Conservation (phyloP, 2,888 invertebrate species). For the Elaeidobius kamerunicus region DNA sequence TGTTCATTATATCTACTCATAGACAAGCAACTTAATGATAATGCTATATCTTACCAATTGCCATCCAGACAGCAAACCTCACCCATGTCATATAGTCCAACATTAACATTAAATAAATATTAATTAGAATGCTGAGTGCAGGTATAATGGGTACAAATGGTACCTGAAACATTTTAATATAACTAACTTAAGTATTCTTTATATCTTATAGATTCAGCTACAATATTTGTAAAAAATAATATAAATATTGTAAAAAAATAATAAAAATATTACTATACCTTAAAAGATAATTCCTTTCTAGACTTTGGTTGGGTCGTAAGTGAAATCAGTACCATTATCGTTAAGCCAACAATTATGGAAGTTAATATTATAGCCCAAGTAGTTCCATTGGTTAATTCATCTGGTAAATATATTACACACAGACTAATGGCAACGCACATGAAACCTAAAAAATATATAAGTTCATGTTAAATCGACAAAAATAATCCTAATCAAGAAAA, state of each 20-base stretch:
- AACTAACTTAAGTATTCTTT: background rate
- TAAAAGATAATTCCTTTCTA: conserved; percentile 60
- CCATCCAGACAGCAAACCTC: conserved; percentile 78
- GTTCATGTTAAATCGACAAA: conserved; percentile 2
- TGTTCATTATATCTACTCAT: no score
- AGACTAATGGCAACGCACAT: conserved; percentile 44
- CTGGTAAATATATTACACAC: conserved; percentile 41
- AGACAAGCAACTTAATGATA: no score
- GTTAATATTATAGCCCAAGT: conserved; percentile 40
- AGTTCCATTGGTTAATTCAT: conserved; percentile 46
- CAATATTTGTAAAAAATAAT: background rate
- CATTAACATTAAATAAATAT: conserved; percentile 82
- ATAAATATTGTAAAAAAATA: background rate
- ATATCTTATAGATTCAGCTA: background rate
- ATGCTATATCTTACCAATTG: conserved; percentile 74
- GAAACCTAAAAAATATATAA: conserved; percentile 39
- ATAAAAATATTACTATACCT: conserved; percentile 36
- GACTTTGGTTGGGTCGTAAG: conserved; percentile 63
- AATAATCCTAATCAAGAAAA: no score
- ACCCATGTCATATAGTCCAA: conserved; percentile 78
- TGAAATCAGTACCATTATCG: conserved; percentile 50
- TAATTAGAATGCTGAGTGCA: conserved; percentile 75
- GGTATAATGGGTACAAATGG: conserved; percentile 82
- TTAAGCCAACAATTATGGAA: conserved; percentile 38
- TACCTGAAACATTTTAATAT: conserved; percentile 70